These are phyloP conservation scores for Branchipolynoe longqiensis DNA, from an alignment of 2,888 invertebrate genomes.

Conservation along the genomic window DNA sequence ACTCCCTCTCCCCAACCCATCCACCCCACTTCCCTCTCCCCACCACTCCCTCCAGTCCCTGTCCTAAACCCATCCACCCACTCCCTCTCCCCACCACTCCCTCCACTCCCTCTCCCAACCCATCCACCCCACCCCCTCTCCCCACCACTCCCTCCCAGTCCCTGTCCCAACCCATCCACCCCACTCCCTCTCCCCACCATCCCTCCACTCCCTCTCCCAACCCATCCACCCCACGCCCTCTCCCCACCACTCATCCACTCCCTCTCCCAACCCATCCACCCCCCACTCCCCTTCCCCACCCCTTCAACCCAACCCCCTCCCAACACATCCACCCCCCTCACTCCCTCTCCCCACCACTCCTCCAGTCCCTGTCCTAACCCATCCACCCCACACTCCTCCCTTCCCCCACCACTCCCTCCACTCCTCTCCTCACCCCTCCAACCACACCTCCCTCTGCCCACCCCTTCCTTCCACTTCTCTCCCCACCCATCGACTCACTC, in stretches of 20 bases:
- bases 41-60: neutral
- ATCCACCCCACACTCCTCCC: too few relatives aligned
- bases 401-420: too few relatives aligned
- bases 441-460: neutral
- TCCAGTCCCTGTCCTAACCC: too few relatives aligned
- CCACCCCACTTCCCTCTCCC: constrained; percentile 5
- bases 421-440: neutral
- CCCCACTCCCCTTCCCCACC: neutral
- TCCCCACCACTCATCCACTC: too few relatives aligned
- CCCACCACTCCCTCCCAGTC: too few relatives aligned
- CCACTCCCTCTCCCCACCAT: neutral
- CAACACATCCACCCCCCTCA: neutral
- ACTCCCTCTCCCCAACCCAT: neutral
- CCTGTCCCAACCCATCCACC: neutral
- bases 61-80: neutral
- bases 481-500: too few relatives aligned
- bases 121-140: too few relatives aligned
- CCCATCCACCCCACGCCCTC: too few relatives aligned
- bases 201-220: neutral
- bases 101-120: too few relatives aligned
- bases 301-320: neutral
- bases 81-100: neutral
- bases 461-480: too few relatives aligned
- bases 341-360: too few relatives aligned
- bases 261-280: too few relatives aligned